phyloP scores from a whole-genome alignment of 2,888 invertebrate genomes.

The Teinopalpus imperialis region DNA sequence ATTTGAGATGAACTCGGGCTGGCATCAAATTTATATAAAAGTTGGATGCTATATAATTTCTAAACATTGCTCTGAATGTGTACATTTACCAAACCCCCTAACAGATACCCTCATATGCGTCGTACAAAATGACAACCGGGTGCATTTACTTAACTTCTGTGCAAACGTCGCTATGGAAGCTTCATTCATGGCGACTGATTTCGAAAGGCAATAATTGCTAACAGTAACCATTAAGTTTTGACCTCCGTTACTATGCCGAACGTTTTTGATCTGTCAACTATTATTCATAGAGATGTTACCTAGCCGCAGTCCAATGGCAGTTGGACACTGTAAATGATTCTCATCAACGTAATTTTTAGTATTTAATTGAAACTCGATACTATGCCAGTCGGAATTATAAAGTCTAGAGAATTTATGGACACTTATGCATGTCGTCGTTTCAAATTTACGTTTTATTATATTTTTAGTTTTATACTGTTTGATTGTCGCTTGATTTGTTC shows the following conservation, averaged over 20 bases:
- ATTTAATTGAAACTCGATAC: conserved; percentile 39
- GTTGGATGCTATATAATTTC: too few relatives aligned
- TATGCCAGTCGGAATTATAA: conserved; percentile 27
- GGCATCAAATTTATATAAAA: too few relatives aligned
- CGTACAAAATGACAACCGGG: conserved; percentile 21
- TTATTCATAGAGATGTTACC: conserved; percentile 1
- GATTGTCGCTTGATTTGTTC: conserved; percentile 18
- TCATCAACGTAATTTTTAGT: conserved; percentile 32
- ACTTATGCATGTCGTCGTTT: conserved; percentile 20
- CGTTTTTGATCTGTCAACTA: conserved; percentile 23
- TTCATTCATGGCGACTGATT: conserved; percentile 44
- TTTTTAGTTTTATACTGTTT: conserved; percentile 13
- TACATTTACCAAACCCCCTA: neutral
- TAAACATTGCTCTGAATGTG: too few relatives aligned
- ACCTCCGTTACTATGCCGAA: conserved; percentile 38
- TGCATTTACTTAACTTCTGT: conserved; percentile 35
- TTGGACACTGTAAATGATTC: conserved; percentile 23
- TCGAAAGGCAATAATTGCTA: conserved; percentile 43
- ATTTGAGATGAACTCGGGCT: too few relatives aligned
- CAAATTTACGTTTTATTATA: conserved; percentile 21
- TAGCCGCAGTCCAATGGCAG: neutral
- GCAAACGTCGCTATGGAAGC: conserved; percentile 41
- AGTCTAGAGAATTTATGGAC: conserved; percentile 32
- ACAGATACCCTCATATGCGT: neutral
- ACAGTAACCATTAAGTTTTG: conserved; percentile 37